phyloP scores from a whole-genome alignment of 2,888 invertebrate genomes.

The Bursaphelenchus okinawaensis region DNA sequence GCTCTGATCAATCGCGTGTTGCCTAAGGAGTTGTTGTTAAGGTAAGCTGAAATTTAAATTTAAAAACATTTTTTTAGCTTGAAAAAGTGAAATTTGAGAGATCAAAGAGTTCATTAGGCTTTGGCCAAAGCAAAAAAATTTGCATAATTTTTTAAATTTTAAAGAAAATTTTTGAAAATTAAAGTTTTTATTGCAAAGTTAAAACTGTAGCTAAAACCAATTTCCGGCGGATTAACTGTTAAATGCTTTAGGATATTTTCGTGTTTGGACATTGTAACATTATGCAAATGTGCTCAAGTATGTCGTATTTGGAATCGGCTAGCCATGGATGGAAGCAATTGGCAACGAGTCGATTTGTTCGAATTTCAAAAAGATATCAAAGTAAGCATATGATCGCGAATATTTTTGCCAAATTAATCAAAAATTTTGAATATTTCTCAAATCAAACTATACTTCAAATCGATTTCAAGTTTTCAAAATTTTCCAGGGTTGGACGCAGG shows the following conservation, averaged over 20 bases:
- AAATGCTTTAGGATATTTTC: slow-evolving; percentile 76
- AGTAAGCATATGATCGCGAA: slow-evolving; percentile 65
- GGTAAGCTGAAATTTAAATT: too few relatives aligned
- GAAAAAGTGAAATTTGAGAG: too few relatives aligned
- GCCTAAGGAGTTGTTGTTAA: slow-evolving; percentile 87
- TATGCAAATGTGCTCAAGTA: slow-evolving; percentile 66
- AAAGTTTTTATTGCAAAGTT: neutral
- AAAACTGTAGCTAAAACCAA: slow-evolving; percentile 1
- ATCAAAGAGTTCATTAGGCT: too few relatives aligned
- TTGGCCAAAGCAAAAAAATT: too few relatives aligned
- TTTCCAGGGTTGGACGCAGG: too few relatives aligned
- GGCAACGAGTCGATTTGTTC: slow-evolving; percentile 97
- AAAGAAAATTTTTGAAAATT: too few relatives aligned
- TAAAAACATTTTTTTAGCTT: too few relatives aligned
- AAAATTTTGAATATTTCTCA: too few relatives aligned
- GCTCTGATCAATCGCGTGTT: slow-evolving; percentile 78
- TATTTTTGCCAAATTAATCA: neutral
- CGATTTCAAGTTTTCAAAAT: too few relatives aligned
- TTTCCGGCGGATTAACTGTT: neutral
- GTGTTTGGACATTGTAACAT: slow-evolving; percentile 86
- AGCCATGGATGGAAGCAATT: slow-evolving; percentile 96
- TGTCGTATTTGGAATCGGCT: slow-evolving; percentile 77
- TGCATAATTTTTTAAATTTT: too few relatives aligned
- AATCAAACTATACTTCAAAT: too few relatives aligned
- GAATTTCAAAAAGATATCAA: slow-evolving; percentile 96